A percentile compares a stretch with the other conserved stretches of the same genome.
Evolutionary conservation across 2,113 vertebrate species (phyloP).

Genomic region (Hypocryptadius cinnamomeus): DNA sequence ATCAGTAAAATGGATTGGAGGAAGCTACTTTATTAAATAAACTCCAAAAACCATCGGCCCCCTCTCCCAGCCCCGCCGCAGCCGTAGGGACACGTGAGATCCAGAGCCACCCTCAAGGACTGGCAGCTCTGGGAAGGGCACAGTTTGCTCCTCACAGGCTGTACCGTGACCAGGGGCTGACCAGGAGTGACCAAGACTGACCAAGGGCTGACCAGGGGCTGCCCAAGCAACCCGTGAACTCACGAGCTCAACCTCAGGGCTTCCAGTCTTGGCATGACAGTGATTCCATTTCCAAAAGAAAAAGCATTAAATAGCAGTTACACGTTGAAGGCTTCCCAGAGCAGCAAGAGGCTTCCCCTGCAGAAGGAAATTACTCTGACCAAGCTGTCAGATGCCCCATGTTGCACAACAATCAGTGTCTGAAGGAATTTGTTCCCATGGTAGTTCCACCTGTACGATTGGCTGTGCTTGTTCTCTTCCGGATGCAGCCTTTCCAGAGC

Average conservation of each 20-base stretch:
- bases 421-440: conserved; percentile 31
- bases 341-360: conserved; percentile 12
- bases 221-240: background rate
- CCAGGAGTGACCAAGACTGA: background rate
- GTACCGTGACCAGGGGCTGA: background rate
- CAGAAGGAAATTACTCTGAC: background rate
- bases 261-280: background rate
- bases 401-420: background rate
- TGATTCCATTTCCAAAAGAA: conserved; percentile 17
- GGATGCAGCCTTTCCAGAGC: conserved; percentile 85
- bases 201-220: background rate
- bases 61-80: background rate
- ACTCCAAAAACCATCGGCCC: background rate
- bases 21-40: conserved; percentile 38
- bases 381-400: background rate
- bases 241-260: background rate
- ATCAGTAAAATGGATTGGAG: background rate
- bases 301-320: background rate
- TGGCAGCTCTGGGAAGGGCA: background rate
- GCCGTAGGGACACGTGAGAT: rapidly evolving
- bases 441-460: conserved; percentile 58
- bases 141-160: background rate
- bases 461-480: conserved; percentile 79
- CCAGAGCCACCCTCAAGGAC: background rate
- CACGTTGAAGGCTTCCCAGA: background rate